Percentiles rank a stretch among this genome's conserved stretches.
Conservation (phyloP, 2,113 vertebrate genomes). For the Anthoscopus minutus region DNA sequence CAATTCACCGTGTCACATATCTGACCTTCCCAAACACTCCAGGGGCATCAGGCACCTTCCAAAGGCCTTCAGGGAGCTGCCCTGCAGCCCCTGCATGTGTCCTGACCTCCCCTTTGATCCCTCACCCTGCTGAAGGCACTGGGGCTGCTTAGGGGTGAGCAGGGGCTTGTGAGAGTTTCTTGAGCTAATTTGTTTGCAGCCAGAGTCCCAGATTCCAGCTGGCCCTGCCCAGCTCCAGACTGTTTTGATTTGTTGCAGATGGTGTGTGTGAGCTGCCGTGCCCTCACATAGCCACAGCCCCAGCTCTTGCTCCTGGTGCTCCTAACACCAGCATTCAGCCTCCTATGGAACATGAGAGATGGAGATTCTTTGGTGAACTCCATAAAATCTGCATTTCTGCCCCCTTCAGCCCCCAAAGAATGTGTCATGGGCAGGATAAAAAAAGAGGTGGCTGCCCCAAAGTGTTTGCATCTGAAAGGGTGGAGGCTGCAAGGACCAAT, state of each 20-base stretch:
- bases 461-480: background rate
- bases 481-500: background rate
- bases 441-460: background rate
- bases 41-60: too few species aligned
- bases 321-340: background rate
- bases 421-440: background rate
- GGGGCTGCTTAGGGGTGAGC: background rate
- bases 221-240: background rate
- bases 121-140: too few species aligned
- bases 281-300: background rate
- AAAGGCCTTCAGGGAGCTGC: too few species aligned
- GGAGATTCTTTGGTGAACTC: background rate
- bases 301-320: background rate
- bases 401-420: background rate
- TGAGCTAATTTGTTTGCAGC: too few species aligned
- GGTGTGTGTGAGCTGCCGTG: slow-evolving; percentile 7
- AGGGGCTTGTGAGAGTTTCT: background rate
- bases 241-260: slow-evolving; percentile 28
- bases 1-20: too few species aligned
- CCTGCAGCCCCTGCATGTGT: too few species aligned
- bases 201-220: too few species aligned
- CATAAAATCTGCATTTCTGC: background rate
- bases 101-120: too few species aligned
- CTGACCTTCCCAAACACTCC: too few species aligned
- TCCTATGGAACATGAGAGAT: background rate